Evolutionary conservation across 2,797 vertebrate genomes (phyloP).

Genomic region (Hydrophis major): DNA sequence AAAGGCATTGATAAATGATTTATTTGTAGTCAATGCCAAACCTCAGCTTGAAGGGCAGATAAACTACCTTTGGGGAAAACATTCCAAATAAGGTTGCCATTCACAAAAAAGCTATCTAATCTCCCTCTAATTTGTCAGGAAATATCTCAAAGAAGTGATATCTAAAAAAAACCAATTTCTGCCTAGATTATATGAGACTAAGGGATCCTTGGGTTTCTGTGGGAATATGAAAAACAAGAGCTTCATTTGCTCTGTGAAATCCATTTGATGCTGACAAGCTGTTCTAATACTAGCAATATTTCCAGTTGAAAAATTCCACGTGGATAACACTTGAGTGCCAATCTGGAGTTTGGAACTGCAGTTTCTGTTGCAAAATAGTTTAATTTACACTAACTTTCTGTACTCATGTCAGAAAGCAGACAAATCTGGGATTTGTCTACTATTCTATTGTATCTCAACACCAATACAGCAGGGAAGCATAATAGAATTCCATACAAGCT

Average conservation of each 20-base stretch:
- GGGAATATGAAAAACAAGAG: not conserved
- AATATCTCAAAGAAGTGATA: not conserved
- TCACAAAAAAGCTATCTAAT: not conserved
- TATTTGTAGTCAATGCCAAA: not conserved
- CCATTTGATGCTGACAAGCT: not conserved
- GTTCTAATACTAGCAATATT: not conserved
- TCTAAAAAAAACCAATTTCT: not conserved
- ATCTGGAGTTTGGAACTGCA: not conserved
- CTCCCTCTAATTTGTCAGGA: not conserved
- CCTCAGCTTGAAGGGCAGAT: not conserved
- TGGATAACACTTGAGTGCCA: not conserved
- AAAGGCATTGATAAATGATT: not conserved
- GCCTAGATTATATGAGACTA: not conserved
- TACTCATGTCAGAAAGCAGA: not conserved
- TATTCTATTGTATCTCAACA: not conserved
- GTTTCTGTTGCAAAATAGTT: not conserved
- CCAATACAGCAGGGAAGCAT: not conserved
- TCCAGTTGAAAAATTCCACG: not conserved
- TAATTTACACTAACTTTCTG: not conserved
- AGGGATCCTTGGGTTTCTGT: not conserved
- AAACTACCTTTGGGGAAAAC: not conserved
- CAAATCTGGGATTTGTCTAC: not conserved
- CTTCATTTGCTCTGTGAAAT: not conserved
- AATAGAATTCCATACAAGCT: not conserved
- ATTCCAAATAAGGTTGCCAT: not conserved